Percentiles rank a stretch among this genome's conserved stretches.
Evolutionary conservation across 2,797 vertebrate genomes (phyloP).

Genomic region (Etheostoma nigrum): DNA sequence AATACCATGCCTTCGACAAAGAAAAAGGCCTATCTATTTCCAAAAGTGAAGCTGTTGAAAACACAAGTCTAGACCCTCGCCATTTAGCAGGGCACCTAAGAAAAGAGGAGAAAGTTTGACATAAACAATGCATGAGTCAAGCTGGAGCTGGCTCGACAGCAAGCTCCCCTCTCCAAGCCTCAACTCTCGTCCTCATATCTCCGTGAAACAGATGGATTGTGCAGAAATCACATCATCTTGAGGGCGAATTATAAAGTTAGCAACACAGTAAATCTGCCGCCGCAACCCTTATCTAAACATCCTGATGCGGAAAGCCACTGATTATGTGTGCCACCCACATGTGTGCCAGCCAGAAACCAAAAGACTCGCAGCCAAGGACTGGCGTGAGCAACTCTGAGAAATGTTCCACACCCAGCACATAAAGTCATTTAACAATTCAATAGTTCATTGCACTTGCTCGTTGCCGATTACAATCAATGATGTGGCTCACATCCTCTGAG

Average conservation of each 20-base stretch:
- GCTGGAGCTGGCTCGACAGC: background rate
- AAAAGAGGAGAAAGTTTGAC: background rate
- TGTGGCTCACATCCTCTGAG: slow-evolving; percentile 37
- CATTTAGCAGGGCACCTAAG: too few relatives aligned
- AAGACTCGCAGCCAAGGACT: slow-evolving; percentile 27
- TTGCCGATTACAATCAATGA: slow-evolving; percentile 32
- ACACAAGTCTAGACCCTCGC: background rate
- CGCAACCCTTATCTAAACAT: slow-evolving; percentile 73
- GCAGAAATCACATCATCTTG: slow-evolving; percentile 57
- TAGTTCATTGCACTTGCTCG: slow-evolving; percentile 4
- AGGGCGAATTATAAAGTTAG: slow-evolving; percentile 64
- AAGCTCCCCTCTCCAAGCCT: background rate
- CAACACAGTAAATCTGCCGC: slow-evolving; percentile 63
- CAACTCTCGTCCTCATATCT: slow-evolving; percentile 48
- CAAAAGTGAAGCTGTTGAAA: background rate
- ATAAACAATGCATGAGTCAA: slow-evolving; percentile 12
- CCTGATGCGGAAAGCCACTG: slow-evolving; percentile 70
- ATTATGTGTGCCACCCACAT: slow-evolving; percentile 68
- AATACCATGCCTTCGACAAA: background rate
- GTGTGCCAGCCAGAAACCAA: slow-evolving; percentile 59
- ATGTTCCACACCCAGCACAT: slow-evolving; percentile 52
- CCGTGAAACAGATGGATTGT: slow-evolving; percentile 38
- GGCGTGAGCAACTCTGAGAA: slow-evolving; percentile 15
- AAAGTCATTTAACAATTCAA: slow-evolving; percentile 58
- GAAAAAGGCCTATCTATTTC: background rate